These are phyloP conservation scores for Heliopora coerulea DNA, from an alignment of 92 coral and sea anemone species.

Conservation along the genomic window DNA sequence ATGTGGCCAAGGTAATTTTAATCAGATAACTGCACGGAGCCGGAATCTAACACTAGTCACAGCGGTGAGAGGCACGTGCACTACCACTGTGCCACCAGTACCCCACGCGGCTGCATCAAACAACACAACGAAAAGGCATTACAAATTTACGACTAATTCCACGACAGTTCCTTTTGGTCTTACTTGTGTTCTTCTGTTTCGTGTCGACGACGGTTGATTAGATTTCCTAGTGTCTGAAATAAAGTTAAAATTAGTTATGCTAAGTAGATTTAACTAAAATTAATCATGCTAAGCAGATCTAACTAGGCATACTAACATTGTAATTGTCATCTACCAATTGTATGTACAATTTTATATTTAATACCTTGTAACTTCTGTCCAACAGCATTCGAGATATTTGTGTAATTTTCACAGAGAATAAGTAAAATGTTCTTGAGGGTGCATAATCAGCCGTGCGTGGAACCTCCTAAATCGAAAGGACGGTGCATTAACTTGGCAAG, in stretches of 20 bases:
- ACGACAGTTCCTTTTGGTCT: too few species aligned
- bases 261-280: background rate
- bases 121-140: too few species aligned
- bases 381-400: slow-evolving; percentile 85
- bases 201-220: slow-evolving; percentile 77
- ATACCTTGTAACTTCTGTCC: slow-evolving; percentile 92
- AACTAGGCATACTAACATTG: background rate
- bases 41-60: too few species aligned
- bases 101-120: too few species aligned
- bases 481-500: too few species aligned
- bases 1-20: too few species aligned
- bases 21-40: too few species aligned
- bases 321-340: background rate
- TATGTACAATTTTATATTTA: background rate
- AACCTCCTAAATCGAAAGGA: slow-evolving; percentile 72
- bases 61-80: too few species aligned
- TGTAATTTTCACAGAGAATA: slow-evolving; percentile 83
- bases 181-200: slow-evolving; percentile 83
- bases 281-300: background rate
- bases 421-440: slow-evolving; percentile 92
- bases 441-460: slow-evolving; percentile 92
- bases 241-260: background rate
- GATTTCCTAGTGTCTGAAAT: slow-evolving; percentile 74
- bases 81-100: too few species aligned
- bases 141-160: too few species aligned